Evolutionary conservation across 2,888 invertebrate genomes (phyloP).

Genomic region (Euplagia quadripunctaria): DNA sequence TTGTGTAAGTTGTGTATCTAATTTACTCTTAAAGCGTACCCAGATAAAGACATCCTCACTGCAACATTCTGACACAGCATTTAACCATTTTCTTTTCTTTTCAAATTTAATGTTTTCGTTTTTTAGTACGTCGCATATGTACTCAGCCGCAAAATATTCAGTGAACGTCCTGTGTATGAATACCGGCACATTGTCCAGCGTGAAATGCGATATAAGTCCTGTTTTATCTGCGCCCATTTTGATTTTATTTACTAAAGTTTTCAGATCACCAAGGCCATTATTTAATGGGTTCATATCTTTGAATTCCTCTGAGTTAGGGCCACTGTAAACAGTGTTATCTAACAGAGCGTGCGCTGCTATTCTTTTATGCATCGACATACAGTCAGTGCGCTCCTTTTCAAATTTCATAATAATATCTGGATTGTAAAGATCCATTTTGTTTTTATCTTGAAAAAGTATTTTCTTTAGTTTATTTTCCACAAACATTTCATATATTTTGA

Average conservation of each 20-base stretch:
- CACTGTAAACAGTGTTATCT: neutral
- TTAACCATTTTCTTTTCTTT: constrained; percentile 3
- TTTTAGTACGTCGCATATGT: constrained; percentile 16
- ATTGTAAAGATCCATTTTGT: constrained; percentile 25
- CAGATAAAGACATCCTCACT: constrained; percentile 9
- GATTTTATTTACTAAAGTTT: neutral
- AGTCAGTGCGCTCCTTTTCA: constrained; percentile 31
- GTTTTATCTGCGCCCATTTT: constrained; percentile 11
- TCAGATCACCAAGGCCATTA: neutral
- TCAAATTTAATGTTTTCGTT: constrained; percentile 3
- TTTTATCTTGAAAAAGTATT: constrained; percentile 36
- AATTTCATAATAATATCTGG: constrained; percentile 22
- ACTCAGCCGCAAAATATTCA: constrained; percentile 19
- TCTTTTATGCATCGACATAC: constrained; percentile 30
- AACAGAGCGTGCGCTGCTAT: constrained; percentile 34
- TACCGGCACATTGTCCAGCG: constrained; percentile 1
- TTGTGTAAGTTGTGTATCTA: neutral
- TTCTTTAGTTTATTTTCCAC: constrained; percentile 33
- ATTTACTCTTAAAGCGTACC: constrained; percentile 4
- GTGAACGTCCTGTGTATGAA: constrained; percentile 22
- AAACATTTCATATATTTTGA: constrained; percentile 32
- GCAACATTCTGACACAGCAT: constrained; percentile 4
- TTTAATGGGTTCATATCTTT: constrained; percentile 6
- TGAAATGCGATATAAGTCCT: constrained; percentile 13
- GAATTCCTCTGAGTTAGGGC: constrained; percentile 5